Base-by-base conservation (phyloP, 2,113 vertebrate genomes). In the Etheostoma spectabile region DNA sequence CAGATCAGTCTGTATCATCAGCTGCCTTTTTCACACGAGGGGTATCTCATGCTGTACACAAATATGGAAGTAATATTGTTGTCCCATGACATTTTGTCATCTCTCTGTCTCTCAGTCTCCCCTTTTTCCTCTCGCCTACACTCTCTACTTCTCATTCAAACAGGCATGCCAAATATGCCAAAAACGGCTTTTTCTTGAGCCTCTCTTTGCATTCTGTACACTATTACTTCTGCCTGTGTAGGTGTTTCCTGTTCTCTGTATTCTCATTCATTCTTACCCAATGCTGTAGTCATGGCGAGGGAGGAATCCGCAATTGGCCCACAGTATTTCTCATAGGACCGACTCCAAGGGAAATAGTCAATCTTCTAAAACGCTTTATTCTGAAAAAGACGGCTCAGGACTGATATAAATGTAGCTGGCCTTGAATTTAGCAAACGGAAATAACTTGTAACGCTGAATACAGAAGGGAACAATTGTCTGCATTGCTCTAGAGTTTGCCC, bases 241-340 rank as follows among this genome's bases (percentile, higher is more conserved):
- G 10, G 72, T 73, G 56, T 79, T 77, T 67, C 52, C 24, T 59
- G 49, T 57, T 65, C 46, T 59, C 10, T 12, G 5, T 80, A 77
- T 90, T 80, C 49, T 85, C 74, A 79, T 74, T 88, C 62, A 80
- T 74, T 77, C 69, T 24, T 27, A 65, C 72, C 68, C 74, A 35
- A 22, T 45, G 69, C 71, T 76, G 66, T 82, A 89, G 79, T 48
- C 64, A 63, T 27, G 74, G 56, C 49, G 6, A 67, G 74, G 70
- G 56, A 82, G 74, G 86, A 88, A 91, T 85, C 82, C 83, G 83
- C 85, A 83, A 80, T 85, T 49, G 62, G 27, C 67, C 69, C 27
- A 18, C 48, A 16, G 38, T 80, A 63, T 78, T 90, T 86, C 88
- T 89, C 77, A 74, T 52, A 57, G 66, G 75, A 70, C n/a, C 35